Percentiles rank a stretch among this genome's conserved stretches.
Evolutionary conservation across 2,797 vertebrate species (phyloP).

Genomic region (Serranus cabrilla): DNA sequence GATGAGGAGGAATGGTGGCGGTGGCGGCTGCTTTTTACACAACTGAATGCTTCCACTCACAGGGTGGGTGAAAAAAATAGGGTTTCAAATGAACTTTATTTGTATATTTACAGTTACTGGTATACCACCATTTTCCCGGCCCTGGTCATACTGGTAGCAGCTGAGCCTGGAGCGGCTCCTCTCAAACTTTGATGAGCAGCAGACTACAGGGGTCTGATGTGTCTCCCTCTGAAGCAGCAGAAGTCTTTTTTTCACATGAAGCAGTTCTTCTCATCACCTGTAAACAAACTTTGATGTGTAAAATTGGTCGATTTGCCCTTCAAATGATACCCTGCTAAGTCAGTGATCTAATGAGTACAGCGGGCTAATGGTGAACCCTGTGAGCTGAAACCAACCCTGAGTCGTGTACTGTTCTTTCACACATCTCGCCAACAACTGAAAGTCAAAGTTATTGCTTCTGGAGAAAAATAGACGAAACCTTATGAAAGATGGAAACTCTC

Average conservation of each 20-base stretch:
- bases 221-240: not conserved
- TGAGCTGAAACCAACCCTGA: constrained; percentile 19
- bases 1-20: no score
- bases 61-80: no score
- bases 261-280: not conserved
- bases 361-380: constrained; percentile 9
- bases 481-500: constrained; percentile 49
- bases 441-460: constrained; percentile 38
- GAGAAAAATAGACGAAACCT: constrained; percentile 35
- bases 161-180: not conserved
- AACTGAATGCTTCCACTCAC: no score
- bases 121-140: no score
- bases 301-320: not conserved
- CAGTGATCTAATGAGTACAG: constrained; percentile 16
- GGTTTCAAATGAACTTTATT: no score
- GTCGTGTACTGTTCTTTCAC: constrained; percentile 4
- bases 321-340: constrained; percentile 11
- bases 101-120: no score
- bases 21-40: no score
- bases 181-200: not conserved
- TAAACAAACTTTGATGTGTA: constrained; percentile 9
- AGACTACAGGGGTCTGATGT: not conserved
- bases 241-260: not conserved
- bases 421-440: constrained; percentile 19
- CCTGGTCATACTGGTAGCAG: not conserved